These are phyloP conservation scores for Corvus hawaiiensis DNA, from an alignment of 2,113 vertebrate genomes.

Conservation along the genomic window DNA sequence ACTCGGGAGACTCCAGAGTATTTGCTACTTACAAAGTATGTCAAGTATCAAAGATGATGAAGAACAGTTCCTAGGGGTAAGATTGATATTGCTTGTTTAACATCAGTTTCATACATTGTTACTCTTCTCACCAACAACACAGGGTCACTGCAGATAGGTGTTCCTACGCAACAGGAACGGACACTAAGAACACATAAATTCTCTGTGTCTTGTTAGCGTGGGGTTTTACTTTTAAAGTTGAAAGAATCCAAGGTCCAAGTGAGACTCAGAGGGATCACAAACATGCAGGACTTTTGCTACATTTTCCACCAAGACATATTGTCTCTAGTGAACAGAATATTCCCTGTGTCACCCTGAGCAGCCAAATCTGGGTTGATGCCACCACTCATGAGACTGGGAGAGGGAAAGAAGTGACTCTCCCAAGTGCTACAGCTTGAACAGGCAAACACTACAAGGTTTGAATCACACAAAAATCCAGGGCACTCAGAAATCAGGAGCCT, in stretches of 20 bases:
- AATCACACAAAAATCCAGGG: not conserved
- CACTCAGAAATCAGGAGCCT: not conserved
- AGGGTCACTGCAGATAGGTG: constrained; percentile 4
- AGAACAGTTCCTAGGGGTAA: not conserved
- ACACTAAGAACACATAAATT: not conserved
- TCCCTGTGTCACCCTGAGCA: not conserved
- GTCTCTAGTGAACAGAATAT: not conserved
- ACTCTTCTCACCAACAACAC: not conserved
- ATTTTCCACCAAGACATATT: not conserved
- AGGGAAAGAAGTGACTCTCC: not conserved
- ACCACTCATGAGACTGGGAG: not conserved
- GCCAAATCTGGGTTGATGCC: not conserved
- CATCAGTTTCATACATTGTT: not conserved
- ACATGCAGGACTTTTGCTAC: not conserved
- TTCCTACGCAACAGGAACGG: constrained; percentile 31
- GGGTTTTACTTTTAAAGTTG: not conserved
- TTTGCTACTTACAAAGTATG: not conserved
- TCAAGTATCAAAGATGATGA: not conserved
- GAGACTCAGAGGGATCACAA: not conserved
- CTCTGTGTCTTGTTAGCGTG: not conserved
- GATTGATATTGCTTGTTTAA: constrained; percentile 24
- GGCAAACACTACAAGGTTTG: not conserved
- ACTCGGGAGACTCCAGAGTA: not conserved
- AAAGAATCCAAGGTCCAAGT: not conserved
- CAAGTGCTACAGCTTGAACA: not conserved